Base-by-base conservation (phyloP, 1,140 invertebrate genomes). In the Lethrus apterus region DNA sequence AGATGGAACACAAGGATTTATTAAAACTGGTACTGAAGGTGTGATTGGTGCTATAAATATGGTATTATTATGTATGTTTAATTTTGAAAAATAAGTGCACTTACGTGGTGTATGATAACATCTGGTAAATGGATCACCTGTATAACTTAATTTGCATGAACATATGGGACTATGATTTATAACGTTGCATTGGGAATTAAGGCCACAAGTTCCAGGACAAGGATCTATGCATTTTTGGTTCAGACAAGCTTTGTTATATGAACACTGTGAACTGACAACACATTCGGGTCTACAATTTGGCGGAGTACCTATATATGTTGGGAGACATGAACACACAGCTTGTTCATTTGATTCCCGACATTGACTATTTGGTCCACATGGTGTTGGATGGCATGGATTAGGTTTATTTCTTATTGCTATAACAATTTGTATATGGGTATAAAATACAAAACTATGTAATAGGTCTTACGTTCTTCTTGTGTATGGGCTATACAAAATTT, bases 1-100 rank as follows among this genome's bases (percentile, higher is more conserved):
- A 52, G 75, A 85, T 14, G 84, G 83, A 32, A 81, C 54, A 55
- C 86, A 90, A 15, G 84, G 84, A 61, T 86, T 17, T 64, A 49
- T 41, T 34, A 50, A 32, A 17, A 44, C 11, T 42, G 42, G 44
- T 34, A 35, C 30, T 18, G 41, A n/a, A 26, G 23, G n/a, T 7
- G 23, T n/a, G n/a, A n/a, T n/a, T 26, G 5, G 23, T 5, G 23
- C n/a, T 26, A 26, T 26, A n/a, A 7, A 26, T 26, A 26, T 7
- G n/a, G n/a, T 26, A 26, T n/a, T 7, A 26, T 26, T 7, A 26
- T 5, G 23, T n/a, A 29, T 21, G 13, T 42, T 4, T 20, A 19
- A 29, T 5, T 42, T 42, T 23, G 8, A 38, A 15, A 18, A 19
- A 15, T 38, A 18, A 18, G 8, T 9, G 21, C 24, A 70, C 73